A percentile compares a stretch with the other conserved stretches of the same genome.
Conservation (phyloP, 2,888 invertebrate genomes). For the Acrobeloides nanus region DNA sequence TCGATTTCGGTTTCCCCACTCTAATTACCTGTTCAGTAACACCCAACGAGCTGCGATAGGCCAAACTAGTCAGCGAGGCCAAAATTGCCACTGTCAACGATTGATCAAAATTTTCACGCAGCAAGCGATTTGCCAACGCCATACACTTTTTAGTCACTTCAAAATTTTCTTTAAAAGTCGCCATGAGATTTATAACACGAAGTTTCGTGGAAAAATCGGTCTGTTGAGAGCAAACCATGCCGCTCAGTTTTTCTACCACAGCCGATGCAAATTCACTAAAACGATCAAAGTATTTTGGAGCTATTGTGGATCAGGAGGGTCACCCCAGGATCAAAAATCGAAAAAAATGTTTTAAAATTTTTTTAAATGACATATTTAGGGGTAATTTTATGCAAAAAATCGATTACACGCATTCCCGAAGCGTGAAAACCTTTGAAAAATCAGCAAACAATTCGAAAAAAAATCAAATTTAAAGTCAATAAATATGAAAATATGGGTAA, state of each 20-base stretch:
- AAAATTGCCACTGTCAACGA: conserved; percentile 17
- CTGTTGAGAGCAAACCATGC: conserved; percentile 16
- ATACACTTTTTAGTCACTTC: conserved; percentile 17
- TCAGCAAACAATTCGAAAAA: too few species aligned
- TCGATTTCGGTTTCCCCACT: neutral
- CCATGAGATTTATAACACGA: conserved; percentile 15
- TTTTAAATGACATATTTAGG: too few species aligned
- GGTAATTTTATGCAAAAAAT: too few species aligned
- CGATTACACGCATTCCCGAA: too few species aligned
- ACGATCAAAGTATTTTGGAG: too few species aligned
- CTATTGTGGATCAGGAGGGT: too few species aligned
- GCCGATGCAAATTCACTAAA: conserved; percentile 21
- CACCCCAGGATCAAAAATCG: too few species aligned
- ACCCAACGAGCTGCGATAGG: conserved; percentile 11
- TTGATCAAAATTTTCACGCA: conserved; percentile 10
- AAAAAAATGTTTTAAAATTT: too few species aligned
- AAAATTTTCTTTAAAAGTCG: conserved; percentile 21
- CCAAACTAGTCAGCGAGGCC: conserved; percentile 16
- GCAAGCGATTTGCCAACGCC: conserved; percentile 12
- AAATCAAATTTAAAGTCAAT: too few species aligned
- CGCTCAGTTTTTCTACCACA: conserved; percentile 23
- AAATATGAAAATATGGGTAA: too few species aligned
- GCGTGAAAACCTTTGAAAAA: too few species aligned
- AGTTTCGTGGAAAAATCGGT: conserved; percentile 10
- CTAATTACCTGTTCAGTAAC: conserved; percentile 17